Conservation (phyloP, 2,113 vertebrate genomes). For the Reinhardtius hippoglossoides region DNA sequence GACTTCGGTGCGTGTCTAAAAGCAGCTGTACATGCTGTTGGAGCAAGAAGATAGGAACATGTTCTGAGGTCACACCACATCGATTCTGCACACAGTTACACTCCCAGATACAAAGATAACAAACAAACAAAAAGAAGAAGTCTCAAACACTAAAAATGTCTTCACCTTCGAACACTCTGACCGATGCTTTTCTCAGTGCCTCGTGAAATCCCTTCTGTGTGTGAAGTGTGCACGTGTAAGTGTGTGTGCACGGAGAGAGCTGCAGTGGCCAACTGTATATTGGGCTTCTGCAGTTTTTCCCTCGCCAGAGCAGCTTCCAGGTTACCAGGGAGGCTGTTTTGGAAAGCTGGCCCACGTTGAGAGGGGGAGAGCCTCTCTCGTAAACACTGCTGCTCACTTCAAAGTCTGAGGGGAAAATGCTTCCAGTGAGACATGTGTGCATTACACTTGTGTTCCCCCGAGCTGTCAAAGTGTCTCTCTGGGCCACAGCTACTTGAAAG, state of each 20-base stretch:
- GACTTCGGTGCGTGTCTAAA: too few relatives aligned
- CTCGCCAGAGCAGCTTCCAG: conserved; percentile 51
- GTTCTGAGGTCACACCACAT: background rate
- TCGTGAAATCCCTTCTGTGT: conserved; percentile 11
- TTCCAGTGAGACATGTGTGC: conserved; percentile 39
- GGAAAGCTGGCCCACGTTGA: conserved; percentile 79
- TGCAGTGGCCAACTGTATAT: conserved; percentile 4
- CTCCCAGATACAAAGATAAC: background rate
- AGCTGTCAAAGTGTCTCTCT: conserved; percentile 19
- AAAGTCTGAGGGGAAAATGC: conserved; percentile 52
- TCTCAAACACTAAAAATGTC: conserved; percentile 18
- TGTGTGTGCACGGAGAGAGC: background rate
- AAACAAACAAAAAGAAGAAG: background rate
- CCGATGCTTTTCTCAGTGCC: conserved; percentile 3
- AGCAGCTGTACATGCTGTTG: too few relatives aligned
- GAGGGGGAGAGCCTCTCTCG: conserved; percentile 59
- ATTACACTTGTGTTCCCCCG: background rate
- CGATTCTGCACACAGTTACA: background rate
- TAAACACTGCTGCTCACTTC: conserved; percentile 66
- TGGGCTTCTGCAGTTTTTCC: conserved; percentile 31
- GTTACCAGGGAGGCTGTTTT: conserved; percentile 79
- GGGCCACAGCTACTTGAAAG: conserved; percentile 38
- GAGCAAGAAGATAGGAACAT: too few relatives aligned
- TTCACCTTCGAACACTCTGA: conserved; percentile 6
- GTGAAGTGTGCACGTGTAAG: conserved; percentile 4